A percentile compares a stretch with the other conserved stretches of the same genome.
These are phyloP conservation scores for Galbula dea DNA, from an alignment of 2,113 vertebrate genomes.

Conservation along the genomic window DNA sequence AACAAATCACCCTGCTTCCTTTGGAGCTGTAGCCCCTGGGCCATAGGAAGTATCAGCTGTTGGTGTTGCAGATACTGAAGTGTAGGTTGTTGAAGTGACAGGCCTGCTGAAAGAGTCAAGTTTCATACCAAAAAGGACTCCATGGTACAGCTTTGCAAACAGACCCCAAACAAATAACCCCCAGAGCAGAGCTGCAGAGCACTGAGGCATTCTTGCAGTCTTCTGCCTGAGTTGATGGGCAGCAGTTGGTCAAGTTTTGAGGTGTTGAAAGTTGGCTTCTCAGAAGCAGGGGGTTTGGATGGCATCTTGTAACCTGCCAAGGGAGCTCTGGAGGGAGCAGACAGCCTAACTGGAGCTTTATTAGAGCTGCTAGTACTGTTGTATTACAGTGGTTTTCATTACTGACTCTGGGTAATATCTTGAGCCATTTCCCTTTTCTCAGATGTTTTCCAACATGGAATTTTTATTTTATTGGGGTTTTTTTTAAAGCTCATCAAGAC, in stretches of 20 bases:
- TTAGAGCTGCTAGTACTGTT: not conserved
- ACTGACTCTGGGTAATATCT: not conserved
- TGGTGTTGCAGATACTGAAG: not conserved
- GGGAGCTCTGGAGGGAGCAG: not conserved
- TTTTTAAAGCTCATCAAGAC: not conserved
- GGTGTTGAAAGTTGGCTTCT: not conserved
- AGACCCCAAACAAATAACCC: not conserved
- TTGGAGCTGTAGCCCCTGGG: not conserved
- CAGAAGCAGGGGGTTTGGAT: no score
- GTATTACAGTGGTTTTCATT: not conserved
- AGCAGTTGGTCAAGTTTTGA: not conserved
- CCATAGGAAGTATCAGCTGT: not conserved
- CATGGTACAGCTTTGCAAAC: not conserved
- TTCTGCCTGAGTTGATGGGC: not conserved
- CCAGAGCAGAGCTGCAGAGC: not conserved
- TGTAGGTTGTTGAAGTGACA: not conserved
- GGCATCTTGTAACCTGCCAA: not conserved
- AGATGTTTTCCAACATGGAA: not conserved
- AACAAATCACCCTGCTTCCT: not conserved
- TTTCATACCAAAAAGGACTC: conserved; percentile 1
- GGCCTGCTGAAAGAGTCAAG: not conserved
- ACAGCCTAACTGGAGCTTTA: not conserved
- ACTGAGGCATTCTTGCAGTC: not conserved
- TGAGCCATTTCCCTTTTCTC: conserved; percentile 6
- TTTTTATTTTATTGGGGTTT: not conserved